These are phyloP conservation scores for Tricholaema leucomelas DNA, from an alignment of 2,113 vertebrate genomes.

Conservation along the genomic window DNA sequence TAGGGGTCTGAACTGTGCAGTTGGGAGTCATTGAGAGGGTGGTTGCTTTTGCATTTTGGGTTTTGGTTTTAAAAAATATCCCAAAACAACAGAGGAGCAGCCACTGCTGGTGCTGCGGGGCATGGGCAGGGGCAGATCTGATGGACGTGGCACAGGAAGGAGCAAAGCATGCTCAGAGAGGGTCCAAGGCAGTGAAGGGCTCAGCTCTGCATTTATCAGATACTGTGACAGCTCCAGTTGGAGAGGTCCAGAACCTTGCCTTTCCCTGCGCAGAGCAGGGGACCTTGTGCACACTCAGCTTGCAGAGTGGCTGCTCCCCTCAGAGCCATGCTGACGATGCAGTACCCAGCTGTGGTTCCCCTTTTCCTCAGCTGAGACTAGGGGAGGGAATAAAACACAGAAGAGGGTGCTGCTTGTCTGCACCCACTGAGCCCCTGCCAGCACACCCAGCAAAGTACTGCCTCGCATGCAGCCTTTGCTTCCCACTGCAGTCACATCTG, in stretches of 20 bases:
- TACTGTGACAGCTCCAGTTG: neutral
- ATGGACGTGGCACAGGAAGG: rapidly evolving
- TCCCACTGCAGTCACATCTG: slow-evolving; percentile 58
- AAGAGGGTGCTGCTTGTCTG: neutral
- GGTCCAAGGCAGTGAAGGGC: neutral
- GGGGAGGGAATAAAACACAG: neutral
- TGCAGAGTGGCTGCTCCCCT: neutral
- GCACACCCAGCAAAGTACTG: neutral
- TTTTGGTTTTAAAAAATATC: neutral
- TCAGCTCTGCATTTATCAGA: neutral
- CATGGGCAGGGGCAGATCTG: rapidly evolving
- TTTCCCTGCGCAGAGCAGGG: neutral
- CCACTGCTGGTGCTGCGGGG: rapidly evolving
- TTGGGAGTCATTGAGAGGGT: neutral
- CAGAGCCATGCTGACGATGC: rapidly evolving
- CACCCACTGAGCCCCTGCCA: neutral
- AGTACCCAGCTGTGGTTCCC: neutral
- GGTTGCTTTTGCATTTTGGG: neutral
- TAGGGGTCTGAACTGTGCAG: neutral
- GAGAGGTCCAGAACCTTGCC: neutral
- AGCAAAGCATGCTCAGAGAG: neutral
- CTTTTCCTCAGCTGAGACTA: neutral
- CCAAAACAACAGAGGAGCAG: neutral
- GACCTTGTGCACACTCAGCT: neutral
- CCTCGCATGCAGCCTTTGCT: neutral